Evolutionary conservation across 2,113 vertebrate genomes (phyloP).

Genomic region (Ptyas mucosa): DNA sequence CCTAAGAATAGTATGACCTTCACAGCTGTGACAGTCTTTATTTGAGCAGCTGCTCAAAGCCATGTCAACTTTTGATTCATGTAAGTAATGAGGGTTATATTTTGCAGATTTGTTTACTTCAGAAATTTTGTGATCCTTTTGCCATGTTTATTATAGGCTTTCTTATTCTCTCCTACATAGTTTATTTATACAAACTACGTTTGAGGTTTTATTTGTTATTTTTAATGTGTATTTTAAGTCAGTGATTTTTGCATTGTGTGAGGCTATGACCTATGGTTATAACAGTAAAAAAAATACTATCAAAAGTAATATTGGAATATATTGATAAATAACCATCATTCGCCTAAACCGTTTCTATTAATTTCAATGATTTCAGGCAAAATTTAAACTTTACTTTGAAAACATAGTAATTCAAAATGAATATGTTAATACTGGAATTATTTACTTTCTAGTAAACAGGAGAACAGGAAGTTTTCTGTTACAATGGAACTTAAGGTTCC

Average conservation of each 20-base stretch:
- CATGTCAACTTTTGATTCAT: background rate
- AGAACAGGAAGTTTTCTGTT: background rate
- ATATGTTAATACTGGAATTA: background rate
- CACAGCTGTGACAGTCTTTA: background rate
- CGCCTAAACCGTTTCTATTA: background rate
- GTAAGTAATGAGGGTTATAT: background rate
- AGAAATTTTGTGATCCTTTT: background rate
- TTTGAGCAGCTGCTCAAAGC: background rate
- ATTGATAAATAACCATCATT: background rate
- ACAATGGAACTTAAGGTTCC: background rate
- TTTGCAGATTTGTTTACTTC: background rate
- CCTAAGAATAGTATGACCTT: background rate
- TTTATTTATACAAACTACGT: background rate
- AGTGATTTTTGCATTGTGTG: background rate
- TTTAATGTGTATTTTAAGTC: background rate
- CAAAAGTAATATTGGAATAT: background rate
- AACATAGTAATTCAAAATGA: background rate
- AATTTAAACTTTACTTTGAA: slow-evolving; percentile 6
- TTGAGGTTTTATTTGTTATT: background rate
- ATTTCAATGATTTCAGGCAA: background rate
- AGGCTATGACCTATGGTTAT: background rate
- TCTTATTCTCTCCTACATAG: background rate
- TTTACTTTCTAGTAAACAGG: background rate
- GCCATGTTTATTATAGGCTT: background rate
- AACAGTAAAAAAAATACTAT: background rate